Conservation (phyloP, 2,888 invertebrate species). For the Dioctria rufipes region DNA sequence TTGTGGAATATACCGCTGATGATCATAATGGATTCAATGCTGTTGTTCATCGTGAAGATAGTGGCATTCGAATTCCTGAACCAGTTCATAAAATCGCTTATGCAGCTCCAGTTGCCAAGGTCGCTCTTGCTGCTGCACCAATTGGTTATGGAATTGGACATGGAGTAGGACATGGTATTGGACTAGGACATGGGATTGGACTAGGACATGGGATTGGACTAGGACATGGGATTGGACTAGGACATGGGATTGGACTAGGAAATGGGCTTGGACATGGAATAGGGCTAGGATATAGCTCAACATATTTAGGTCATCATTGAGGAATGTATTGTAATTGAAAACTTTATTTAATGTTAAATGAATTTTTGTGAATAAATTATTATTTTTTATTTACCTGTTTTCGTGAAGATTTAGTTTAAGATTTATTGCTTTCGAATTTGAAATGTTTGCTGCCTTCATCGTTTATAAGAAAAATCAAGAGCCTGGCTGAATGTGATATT, state of each 20-base stretch:
- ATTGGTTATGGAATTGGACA: neutral
- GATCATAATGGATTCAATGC: slow-evolving; percentile 57
- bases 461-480: no score
- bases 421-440: no score
- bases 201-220: no score
- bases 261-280: no score
- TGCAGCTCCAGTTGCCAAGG: slow-evolving; percentile 56
- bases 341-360: slow-evolving; percentile 29
- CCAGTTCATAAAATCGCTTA: slow-evolving; percentile 57
- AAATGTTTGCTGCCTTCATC: no score
- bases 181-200: no score
- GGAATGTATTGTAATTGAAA: slow-evolving; percentile 4
- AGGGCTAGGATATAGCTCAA: no score
- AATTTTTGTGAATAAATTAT: slow-evolving; percentile 42
- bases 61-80: slow-evolving; percentile 28
- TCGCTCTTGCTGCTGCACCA: neutral
- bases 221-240: neutral
- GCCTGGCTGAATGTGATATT: no score
- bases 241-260: no score
- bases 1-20: slow-evolving; percentile 57
- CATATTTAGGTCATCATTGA: neutral
- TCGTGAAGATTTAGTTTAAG: no score
- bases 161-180: no score
- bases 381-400: slow-evolving; percentile 7
- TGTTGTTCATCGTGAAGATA: slow-evolving; percentile 55